Evolutionary conservation across 2,888 invertebrate genomes (phyloP), one percentile per base, ranked within the genome.

Genomic region (Noctua janthina): DNA sequence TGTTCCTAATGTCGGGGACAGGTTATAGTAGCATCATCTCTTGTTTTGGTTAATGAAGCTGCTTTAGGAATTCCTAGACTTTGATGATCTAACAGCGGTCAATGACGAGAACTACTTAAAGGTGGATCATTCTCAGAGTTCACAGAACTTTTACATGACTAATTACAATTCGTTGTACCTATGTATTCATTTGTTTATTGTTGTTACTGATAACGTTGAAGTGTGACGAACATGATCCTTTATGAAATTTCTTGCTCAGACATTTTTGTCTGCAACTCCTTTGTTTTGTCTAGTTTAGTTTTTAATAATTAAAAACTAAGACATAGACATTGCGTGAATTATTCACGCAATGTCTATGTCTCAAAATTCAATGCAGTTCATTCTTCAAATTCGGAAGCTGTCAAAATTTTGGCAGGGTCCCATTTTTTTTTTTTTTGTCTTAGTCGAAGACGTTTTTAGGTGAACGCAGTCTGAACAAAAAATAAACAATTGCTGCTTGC

Each of bases 381-480:
- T 43, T 54, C 72, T 67, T 73, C 51, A 69, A 75, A 68, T 29
- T 68, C 20, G 23, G 68, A 49, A 74, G n/a, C 17, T 64, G 75
- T 70, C 83, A 70, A 64, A 79, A 46, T 69, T 51, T 39, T 77
- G 71, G 29, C 68, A 59, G 17, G 20, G 20, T 59, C 29, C 1
- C 46, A 35, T 76, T 66, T 51, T 79, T 72, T 73, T 78, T 54
- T 43, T n/a, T 76, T 23, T 7, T 8, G 51, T 46, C 66, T 77
- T 35, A 20, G 49, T 76, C 17, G 13, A 62, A 35, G 54, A 66
- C 6, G 43, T 17, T n/a, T 4, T 11, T 8, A 29, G 6, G 29
- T 20, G 62, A 11, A 56, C 2, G 17, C 66, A 66, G 43, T 51
- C 64, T 54, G 0, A 56, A 46, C 35, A 11, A 64, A 79, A 49